Evolutionary conservation across 2,113 vertebrate species (phyloP), one percentile per base, ranked within the genome.

Genomic region (Lepisosteus osseus): DNA sequence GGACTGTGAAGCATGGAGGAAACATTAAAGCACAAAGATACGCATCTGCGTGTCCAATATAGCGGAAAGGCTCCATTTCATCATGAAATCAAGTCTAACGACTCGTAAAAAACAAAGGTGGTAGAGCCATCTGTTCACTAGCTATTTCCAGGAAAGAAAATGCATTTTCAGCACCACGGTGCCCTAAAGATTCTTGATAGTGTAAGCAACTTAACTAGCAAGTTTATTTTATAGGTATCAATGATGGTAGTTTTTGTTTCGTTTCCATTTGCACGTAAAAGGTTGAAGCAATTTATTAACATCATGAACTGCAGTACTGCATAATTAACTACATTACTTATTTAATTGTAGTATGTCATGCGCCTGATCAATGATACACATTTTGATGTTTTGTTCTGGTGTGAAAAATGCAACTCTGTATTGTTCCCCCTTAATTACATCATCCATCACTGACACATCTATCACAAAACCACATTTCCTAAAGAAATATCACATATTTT

Each of bases 21-120:
- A 77, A 70, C 56, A 70, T 74, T 73, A 78, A 78, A 74, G 69
- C 65, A 44, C 74, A 81, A 69, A 82, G 74, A 76, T 75, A 71
- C 79, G 85, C 87, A 89, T 90, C 87, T 90, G 87, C 83, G 83
- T 74, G 74, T 65, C 73, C 79, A 76, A 75, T 65, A 81, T 59
- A 84, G 83, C 65, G 73, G 77, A 85, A 85, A 84, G 85, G 82
- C 86, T 91, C 86, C 78, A 80, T 90, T 88, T 89, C 90, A 90
- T 89, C 88, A 89, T 88, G 87, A 86, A 86, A 86, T 88, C 86
- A 83, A 81, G 86, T 85, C 84, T 91, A 93, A 93, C 86, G 84
- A 86, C 84, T 87, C 72, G 82, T 86, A 88, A 90, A 85, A 87
- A 87, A 82, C 75, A 83, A 88, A 88, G 84, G 82, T 84, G 84